Evolutionary conservation across 92 coral and sea anemone species (phyloP).

Genomic region (Porites cylindrica): DNA sequence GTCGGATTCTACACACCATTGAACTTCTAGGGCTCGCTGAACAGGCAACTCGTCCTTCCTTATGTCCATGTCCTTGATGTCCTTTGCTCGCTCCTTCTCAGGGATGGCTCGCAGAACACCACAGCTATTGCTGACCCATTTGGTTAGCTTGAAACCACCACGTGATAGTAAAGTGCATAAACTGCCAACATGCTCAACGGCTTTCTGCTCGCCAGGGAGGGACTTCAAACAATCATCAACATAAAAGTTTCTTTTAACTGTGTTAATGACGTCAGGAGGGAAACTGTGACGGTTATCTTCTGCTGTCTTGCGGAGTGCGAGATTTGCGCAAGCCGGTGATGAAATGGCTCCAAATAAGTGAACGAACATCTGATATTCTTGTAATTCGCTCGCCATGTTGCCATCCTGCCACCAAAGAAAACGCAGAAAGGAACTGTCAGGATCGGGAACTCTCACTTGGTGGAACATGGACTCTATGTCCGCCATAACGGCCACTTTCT

Average conservation of each 20-base stretch:
- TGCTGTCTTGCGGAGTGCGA: constrained; percentile 3
- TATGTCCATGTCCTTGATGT: not conserved
- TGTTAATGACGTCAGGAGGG: not conserved
- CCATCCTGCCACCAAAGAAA: too few relatives aligned
- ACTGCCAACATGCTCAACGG: not conserved
- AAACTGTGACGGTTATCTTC: constrained; percentile 6
- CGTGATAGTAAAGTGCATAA: not conserved
- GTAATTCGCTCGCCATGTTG: too few relatives aligned
- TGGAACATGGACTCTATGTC: constrained; percentile 35
- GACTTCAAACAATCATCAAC: constrained; percentile 30
- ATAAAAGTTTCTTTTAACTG: constrained; percentile 1
- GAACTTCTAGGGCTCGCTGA: constrained; percentile 23
- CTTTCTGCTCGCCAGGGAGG: not conserved
- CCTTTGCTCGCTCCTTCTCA: not conserved
- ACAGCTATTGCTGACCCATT: constrained; percentile 27
- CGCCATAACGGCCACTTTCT: constrained; percentile 38
- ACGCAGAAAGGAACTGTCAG: not conserved
- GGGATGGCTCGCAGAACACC: constrained; percentile 14
- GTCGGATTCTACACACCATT: constrained; percentile 13
- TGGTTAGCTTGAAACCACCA: constrained; percentile 38
- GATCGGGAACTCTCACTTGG: constrained; percentile 26
- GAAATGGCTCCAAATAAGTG: not conserved
- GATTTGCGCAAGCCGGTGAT: too few relatives aligned
- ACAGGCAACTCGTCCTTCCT: not conserved
- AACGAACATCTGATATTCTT: constrained; percentile 14